These are phyloP conservation scores for Zaprionus africanus DNA, from an alignment of 1,140 invertebrate species.

Conservation along the genomic window DNA sequence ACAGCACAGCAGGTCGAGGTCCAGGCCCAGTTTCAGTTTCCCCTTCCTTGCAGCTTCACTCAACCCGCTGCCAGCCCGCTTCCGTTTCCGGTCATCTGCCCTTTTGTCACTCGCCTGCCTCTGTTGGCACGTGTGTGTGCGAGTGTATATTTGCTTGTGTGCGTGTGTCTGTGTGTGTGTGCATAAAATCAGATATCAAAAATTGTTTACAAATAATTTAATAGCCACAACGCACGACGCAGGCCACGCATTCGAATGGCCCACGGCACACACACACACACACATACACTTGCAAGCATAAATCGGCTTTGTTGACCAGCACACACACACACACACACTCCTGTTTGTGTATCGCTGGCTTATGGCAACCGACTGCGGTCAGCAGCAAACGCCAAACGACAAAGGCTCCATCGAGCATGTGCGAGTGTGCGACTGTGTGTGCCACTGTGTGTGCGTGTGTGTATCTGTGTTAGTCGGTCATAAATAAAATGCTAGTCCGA, in stretches of 20 bases:
- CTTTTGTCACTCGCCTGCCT: conserved; percentile 23
- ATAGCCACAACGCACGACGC: conserved; percentile 75
- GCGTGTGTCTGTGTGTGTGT: conserved; percentile 44
- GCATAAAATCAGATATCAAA: conserved; percentile 83
- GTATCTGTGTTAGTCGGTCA: conserved; percentile 45
- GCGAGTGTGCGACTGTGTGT: background rate
- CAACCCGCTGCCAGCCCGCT: background rate
- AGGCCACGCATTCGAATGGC: conserved; percentile 62
- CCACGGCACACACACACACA: conserved; percentile 40
- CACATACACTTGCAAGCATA: conserved; percentile 44
- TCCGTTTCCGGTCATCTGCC: background rate
- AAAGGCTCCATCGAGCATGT: conserved; percentile 28
- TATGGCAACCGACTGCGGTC: conserved; percentile 50
- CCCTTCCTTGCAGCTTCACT: background rate
- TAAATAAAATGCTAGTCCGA: conserved; percentile 82
- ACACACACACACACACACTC: conserved; percentile 38
- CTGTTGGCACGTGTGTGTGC: conserved; percentile 4
- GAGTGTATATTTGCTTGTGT: background rate
- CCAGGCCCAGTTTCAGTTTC: background rate
- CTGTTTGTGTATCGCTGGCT: conserved; percentile 51
- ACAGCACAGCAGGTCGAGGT: conserved; percentile 24
- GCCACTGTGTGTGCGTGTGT: conserved; percentile 11
- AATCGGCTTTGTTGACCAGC: conserved; percentile 55
- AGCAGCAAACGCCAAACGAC: conserved; percentile 36
- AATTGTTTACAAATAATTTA: conserved; percentile 83